phyloP scores from a whole-genome alignment of 2,888 invertebrate genomes.

The Torymus aiolomorphi region DNA sequence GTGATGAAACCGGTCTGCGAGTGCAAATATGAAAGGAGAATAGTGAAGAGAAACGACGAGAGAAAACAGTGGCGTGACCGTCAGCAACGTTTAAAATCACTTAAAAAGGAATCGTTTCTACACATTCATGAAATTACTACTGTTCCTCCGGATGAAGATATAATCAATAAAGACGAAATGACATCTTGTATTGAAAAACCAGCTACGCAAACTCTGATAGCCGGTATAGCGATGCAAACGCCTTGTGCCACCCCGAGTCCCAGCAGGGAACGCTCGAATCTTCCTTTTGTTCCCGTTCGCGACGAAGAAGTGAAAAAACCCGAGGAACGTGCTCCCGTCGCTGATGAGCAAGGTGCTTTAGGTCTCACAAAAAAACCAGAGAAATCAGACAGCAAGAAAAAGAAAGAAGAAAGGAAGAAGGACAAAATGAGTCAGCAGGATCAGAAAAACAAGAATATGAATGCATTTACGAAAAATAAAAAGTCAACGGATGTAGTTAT shows the following conservation, averaged over 20 bases:
- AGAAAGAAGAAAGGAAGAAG: no score
- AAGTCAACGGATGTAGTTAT: no score
- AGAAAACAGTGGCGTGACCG: constrained; percentile 62
- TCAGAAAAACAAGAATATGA: no score
- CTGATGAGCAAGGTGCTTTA: no score
- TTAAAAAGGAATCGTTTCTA: constrained; percentile 27
- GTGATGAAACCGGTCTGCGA: constrained; percentile 69
- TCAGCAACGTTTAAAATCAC: constrained; percentile 60
- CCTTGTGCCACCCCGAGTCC: constrained; percentile 32
- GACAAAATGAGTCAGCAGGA: no score
- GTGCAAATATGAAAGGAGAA: constrained; percentile 68
- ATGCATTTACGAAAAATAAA: no score
- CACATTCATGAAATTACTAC: constrained; percentile 34
- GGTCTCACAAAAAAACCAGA: no score
- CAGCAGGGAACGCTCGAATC: not conserved
- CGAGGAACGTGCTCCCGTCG: no score
- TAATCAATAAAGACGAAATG: not conserved
- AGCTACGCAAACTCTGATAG: not conserved
- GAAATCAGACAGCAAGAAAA: no score
- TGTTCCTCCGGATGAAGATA: no score
- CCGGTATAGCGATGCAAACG: constrained; percentile 39
- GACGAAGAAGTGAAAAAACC: not conserved
- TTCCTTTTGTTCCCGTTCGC: not conserved
- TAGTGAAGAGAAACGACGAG: constrained; percentile 65
- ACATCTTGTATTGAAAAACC: no score